phyloP scores from a whole-genome alignment of 2,113 vertebrate genomes.

The Suncus etruscus region DNA sequence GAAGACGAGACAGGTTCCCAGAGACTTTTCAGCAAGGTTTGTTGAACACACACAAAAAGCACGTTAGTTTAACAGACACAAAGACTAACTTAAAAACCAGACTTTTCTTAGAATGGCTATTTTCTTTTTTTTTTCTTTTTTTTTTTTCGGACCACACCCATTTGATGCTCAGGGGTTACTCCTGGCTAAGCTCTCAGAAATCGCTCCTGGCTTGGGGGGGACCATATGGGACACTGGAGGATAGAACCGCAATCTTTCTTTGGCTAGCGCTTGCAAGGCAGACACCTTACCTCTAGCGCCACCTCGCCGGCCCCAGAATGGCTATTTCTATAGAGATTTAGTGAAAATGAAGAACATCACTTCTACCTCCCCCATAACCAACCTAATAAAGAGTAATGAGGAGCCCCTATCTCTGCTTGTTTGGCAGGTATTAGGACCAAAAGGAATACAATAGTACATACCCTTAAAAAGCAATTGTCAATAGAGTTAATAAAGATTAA shows the following conservation, averaged over 20 bases:
- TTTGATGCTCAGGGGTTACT: too few relatives aligned
- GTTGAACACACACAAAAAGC: not conserved
- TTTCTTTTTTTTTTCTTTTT: too few relatives aligned
- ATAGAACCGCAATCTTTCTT: too few relatives aligned
- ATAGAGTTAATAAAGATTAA: too few relatives aligned
- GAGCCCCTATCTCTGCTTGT: not conserved
- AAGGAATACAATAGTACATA: not conserved
- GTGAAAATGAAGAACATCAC: not conserved
- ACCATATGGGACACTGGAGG: too few relatives aligned
- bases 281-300: too few relatives aligned
- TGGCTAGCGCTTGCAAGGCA: too few relatives aligned
- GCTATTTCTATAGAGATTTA: not conserved
- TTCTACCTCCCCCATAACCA: not conserved
- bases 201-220: too few relatives aligned
- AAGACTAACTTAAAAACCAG: not conserved
- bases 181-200: too few relatives aligned
- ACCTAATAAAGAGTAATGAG: not conserved
- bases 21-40: not conserved
- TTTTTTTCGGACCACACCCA: too few relatives aligned
- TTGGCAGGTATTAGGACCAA: not conserved
- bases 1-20: not conserved
- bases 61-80: not conserved
- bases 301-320: too few relatives aligned
- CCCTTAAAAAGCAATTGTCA: not conserved
- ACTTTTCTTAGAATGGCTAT: not conserved